phyloP scores from a whole-genome alignment of 1,140 invertebrate genomes.

The Scaptomyza hsui region DNA sequence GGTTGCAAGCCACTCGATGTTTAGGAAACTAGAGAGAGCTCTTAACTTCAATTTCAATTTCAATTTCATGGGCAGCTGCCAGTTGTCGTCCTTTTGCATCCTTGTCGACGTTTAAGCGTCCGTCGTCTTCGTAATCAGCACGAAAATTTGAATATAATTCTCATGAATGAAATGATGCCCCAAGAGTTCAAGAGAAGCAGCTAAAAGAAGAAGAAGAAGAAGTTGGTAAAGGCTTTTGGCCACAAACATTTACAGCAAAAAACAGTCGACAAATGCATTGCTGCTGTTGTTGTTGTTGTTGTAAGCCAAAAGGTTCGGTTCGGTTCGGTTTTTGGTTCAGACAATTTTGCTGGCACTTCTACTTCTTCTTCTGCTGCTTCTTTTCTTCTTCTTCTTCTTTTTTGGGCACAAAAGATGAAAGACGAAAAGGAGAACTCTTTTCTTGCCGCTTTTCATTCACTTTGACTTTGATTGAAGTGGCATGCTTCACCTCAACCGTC shows the following conservation, averaged over 20 bases:
- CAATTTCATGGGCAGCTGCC: conserved; percentile 41
- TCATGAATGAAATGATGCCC: conserved; percentile 58
- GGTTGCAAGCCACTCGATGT: conserved; percentile 28
- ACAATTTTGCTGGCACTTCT: conserved; percentile 19
- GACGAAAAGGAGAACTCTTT: conserved; percentile 21
- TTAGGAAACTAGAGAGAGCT: conserved; percentile 25
- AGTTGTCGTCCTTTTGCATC: conserved; percentile 15
- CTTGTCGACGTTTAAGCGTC: neutral
- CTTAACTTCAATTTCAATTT: conserved; percentile 29
- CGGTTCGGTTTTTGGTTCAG: conserved; percentile 16
- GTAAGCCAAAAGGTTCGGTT: too few relatives aligned
- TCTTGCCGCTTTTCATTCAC: conserved; percentile 2
- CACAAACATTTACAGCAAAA: conserved; percentile 56
- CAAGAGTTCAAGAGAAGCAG: conserved; percentile 37
- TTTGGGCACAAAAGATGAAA: conserved; percentile 64
- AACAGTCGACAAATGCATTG: conserved; percentile 35
- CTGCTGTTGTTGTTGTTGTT: conserved; percentile 9
- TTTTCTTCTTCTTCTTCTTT: too few relatives aligned
- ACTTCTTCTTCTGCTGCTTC: too few relatives aligned
- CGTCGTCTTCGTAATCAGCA: conserved; percentile 48
- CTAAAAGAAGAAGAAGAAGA: conserved; percentile 15
- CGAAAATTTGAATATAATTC: conserved; percentile 75
- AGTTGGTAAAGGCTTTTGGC: conserved; percentile 53
- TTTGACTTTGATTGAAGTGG: conserved; percentile 44
- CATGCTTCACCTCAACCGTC: neutral